Percentiles rank a stretch among this genome's conserved stretches.
Evolutionary conservation across 2,888 invertebrate species (phyloP).

Genomic region (Chorisops tibialis): DNA sequence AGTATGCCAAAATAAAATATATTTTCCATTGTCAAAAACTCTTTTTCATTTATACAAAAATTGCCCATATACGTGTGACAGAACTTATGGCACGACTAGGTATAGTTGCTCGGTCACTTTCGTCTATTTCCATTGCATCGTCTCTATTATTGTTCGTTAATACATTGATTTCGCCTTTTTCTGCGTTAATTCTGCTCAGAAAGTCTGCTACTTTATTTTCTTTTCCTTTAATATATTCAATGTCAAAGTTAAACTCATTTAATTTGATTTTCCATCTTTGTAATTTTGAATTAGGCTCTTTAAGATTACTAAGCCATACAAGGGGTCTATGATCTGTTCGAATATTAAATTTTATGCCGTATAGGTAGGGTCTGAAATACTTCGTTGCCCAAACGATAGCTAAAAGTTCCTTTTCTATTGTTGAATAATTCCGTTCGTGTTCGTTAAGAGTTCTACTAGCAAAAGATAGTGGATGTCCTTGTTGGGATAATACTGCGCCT

Average conservation of each 20-base stretch:
- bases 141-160: too few relatives aligned
- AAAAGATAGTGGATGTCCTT: constrained; percentile 37
- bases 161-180: too few relatives aligned
- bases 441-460: constrained; percentile 32
- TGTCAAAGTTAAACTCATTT: constrained; percentile 5
- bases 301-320: neutral
- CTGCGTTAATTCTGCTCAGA: neutral
- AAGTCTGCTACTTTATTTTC: neutral
- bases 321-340: constrained; percentile 42
- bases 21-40: too few relatives aligned
- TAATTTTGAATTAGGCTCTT: neutral
- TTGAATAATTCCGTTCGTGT: constrained; percentile 37
- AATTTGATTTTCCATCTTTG: neutral
- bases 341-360: constrained; percentile 35
- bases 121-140: too few relatives aligned
- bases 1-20: too few relatives aligned
- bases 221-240: constrained; percentile 3
- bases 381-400: constrained; percentile 42
- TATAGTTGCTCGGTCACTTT: too few relatives aligned
- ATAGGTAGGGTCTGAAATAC: constrained; percentile 44
- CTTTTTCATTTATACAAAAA: too few relatives aligned
- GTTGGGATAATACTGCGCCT: constrained; percentile 39
- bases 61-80: too few relatives aligned
- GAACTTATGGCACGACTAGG: too few relatives aligned
- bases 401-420: constrained; percentile 43